Evolutionary conservation across 2,888 invertebrate genomes (phyloP).

Genomic region (Melieria picta): DNA sequence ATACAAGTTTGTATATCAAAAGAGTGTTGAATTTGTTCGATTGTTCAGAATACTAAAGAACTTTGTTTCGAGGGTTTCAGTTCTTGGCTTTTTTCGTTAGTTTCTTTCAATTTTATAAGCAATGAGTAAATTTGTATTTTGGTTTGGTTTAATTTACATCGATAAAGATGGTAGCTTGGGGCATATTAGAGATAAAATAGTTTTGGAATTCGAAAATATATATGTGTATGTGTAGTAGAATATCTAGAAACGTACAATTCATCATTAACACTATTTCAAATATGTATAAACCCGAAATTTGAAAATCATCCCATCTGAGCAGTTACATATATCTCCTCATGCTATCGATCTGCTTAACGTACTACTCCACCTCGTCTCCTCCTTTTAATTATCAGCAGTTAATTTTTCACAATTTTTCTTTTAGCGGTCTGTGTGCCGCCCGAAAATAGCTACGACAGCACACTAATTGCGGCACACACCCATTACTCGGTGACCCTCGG

Average conservation of each 20-base stretch:
- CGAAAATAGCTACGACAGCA: slow-evolving; percentile 24
- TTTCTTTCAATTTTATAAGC: slow-evolving; percentile 18
- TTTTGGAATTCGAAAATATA: slow-evolving; percentile 44
- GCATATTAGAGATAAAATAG: slow-evolving; percentile 33
- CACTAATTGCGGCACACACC: slow-evolving; percentile 22
- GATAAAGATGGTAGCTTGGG: slow-evolving; percentile 5
- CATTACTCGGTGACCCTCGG: neutral
- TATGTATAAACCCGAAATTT: slow-evolving; percentile 21
- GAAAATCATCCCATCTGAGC: slow-evolving; percentile 31
- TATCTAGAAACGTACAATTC: neutral
- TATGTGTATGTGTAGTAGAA: slow-evolving; percentile 37
- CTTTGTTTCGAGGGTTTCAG: neutral
- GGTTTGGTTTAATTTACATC: slow-evolving; percentile 1
- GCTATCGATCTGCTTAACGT: neutral
- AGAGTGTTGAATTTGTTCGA: slow-evolving; percentile 15
- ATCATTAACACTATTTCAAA: too few relatives aligned
- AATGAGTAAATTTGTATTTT: slow-evolving; percentile 6
- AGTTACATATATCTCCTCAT: slow-evolving; percentile 21
- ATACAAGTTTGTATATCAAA: neutral
- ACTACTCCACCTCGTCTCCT: neutral
- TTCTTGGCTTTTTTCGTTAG: slow-evolving; percentile 7
- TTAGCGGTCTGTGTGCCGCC: slow-evolving; percentile 23
- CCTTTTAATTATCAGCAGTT: slow-evolving; percentile 10
- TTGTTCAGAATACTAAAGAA: slow-evolving; percentile 12
- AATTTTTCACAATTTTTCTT: slow-evolving; percentile 30